Evolutionary conservation across 2,888 invertebrate species (phyloP).

Genomic region (Eudemis profundana): DNA sequence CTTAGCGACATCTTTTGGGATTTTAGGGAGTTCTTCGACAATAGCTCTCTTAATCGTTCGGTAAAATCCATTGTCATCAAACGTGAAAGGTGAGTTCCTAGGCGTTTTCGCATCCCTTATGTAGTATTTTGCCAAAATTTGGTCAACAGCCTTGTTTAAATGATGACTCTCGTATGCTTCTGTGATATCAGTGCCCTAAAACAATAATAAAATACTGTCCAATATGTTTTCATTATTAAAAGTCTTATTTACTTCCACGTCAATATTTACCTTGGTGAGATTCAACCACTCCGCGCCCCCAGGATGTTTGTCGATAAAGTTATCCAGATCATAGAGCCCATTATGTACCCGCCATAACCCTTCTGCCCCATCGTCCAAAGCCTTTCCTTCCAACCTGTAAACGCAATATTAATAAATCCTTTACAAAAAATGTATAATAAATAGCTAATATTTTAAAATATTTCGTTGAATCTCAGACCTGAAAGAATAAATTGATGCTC

Average conservation of each 20-base stretch:
- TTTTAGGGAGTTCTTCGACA: conserved; percentile 81
- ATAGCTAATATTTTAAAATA: too few species aligned
- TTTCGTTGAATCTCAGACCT: too few species aligned
- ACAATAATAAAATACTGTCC: too few species aligned
- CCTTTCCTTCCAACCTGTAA: conserved; percentile 87
- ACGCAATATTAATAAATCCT: too few species aligned
- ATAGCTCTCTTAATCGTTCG: conserved; percentile 87
- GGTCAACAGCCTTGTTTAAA: conserved; percentile 80
- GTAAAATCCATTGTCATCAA: conserved; percentile 91
- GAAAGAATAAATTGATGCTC: too few species aligned
- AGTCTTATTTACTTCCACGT: too few species aligned
- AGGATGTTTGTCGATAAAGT: conserved; percentile 93
- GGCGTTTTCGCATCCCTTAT: conserved; percentile 86
- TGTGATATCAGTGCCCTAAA: conserved; percentile 87
- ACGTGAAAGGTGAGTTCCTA: conserved; percentile 90
- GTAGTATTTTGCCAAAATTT: conserved; percentile 87
- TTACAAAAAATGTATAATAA: too few species aligned
- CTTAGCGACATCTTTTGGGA: conserved; percentile 64
- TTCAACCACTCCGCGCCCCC: conserved; percentile 92
- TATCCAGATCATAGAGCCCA: conserved; percentile 92
- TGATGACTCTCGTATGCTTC: conserved; percentile 87
- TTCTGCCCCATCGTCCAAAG: conserved; percentile 89
- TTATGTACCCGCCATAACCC: conserved; percentile 92
- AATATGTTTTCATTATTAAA: too few species aligned
- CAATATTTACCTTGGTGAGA: conserved; percentile 85